Evolutionary conservation across 2,113 vertebrate species (phyloP), one percentile per base, ranked within the genome.

Genomic region (Microcebus murinus): DNA sequence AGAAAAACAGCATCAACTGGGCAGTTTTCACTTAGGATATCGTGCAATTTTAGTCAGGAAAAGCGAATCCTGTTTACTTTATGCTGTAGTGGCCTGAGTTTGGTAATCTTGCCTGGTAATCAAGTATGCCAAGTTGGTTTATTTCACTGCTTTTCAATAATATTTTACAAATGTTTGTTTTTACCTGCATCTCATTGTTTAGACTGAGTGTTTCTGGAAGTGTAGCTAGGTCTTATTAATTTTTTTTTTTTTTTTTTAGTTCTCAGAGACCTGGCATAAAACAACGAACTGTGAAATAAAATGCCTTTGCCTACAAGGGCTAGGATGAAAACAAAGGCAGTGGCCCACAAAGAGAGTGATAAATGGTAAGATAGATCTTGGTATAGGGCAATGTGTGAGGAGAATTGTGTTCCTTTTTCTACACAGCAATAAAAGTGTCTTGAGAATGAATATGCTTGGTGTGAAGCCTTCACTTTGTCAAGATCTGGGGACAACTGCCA

Each of bases 1-100:
- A 48, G 4, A 6, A 18, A 39, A 36, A 70, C 31, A 45, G 4
- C 4, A 3, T 45, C 25, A 34, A 29, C 0, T 25, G 0, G 0
- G 17, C 4, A 57, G 13, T 18, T 77, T 36, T 45, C 39, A 2
- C 39, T 45, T 18, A 6, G 3, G 12, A 15, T 7, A 4, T 34
- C 4, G 4, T 3, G 10, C 2, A 23, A 4, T 12, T 77, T 70
- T 45, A 4, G 0, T 48, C 4, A 9, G 14, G 4, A 20, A 90
- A 20, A 67, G 20, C 36, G 17, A 5, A 63, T 71, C 11, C 10
- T 21, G 25, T 8, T n/a, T n/a, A 11, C 21, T 45, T 45, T 12
- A 34, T 5, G 3, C 5, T 12, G 42, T 23, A 42, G 6, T 14
- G 3, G 59, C n/a, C n/a, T 3, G 8, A 55, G 11, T 84, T 21